Evolutionary conservation across 2,888 invertebrate species (phyloP), one percentile per base, ranked within the genome.

Genomic region (Drosophila gaucha): DNA sequence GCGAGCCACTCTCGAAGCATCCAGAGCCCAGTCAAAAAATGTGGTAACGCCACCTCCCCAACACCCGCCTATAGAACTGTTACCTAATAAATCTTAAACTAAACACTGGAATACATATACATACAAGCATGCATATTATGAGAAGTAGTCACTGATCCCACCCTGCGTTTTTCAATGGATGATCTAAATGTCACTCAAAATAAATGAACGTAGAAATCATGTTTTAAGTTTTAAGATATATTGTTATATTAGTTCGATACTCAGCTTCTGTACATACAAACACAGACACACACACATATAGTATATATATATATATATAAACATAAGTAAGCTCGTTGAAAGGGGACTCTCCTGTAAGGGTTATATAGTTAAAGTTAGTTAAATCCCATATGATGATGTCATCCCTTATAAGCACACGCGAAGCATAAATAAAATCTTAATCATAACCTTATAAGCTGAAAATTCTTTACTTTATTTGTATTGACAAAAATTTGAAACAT

Each of bases 1-100:
- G 6, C 72, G 70, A 6, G 88, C 76, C 1, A 68, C 18, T 16
- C 30, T 86, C 1, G 86, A 82, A 44, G 58, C 70, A 5, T 57
- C 87, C 1, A 59, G 64, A 26, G 36, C 49, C 6, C 69, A 30
- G 43, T 44, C 63, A 6, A 59, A 64, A 26, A 46, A 59, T 5
- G 39, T 72, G 1, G 44, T 46, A 6, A 44, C 65, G 2, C 47
- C 68, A 5, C 22, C 41, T n/a, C 2, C 41, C 5, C 22, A 24
- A 2, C 41, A 9, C n/a, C 54, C 78, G n/a, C 55, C 74, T 18
- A 63, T 47, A 10, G 67, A 87, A 67, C 31, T 82, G 43, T 55
- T 78, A 50, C 60, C 82, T 18, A 67, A 82, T 56, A 74, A 86
- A 47, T 71, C 67, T 1, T 59, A 75, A 51, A 10, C 22, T 35